A percentile compares a stretch with the other conserved stretches of the same genome.
These are phyloP conservation scores for Corythucha ciliata DNA, from an alignment of 2,888 invertebrate species.

Conservation along the genomic window DNA sequence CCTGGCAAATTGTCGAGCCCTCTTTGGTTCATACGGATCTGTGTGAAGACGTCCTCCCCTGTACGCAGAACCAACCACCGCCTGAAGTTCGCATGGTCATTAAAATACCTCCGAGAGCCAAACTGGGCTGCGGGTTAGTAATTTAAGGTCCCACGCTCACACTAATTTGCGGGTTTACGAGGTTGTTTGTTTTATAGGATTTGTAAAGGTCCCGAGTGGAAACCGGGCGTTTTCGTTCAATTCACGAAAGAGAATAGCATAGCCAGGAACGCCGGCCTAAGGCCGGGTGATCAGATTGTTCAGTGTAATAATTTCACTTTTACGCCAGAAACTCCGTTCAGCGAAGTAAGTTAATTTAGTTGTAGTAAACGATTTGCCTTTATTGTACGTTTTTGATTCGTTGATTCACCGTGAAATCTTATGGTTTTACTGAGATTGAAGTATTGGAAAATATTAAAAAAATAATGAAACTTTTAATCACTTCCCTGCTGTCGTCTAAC, in stretches of 20 bases:
- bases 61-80: too few relatives aligned
- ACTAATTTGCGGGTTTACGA: neutral
- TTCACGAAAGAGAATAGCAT: slow-evolving; percentile 83
- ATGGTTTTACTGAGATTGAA: neutral
- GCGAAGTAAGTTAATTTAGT: slow-evolving; percentile 50
- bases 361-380: neutral
- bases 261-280: slow-evolving; percentile 75
- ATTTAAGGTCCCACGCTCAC: neutral
- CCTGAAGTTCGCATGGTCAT: slow-evolving; percentile 62
- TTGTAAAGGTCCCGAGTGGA: slow-evolving; percentile 76
- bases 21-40: slow-evolving; percentile 35
- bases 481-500: too few relatives aligned
- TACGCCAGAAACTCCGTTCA: slow-evolving; percentile 60
- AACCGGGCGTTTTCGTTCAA: slow-evolving; percentile 80
- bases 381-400: neutral
- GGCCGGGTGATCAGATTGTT: slow-evolving; percentile 84
- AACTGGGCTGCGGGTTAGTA: slow-evolving; percentile 71
- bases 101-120: slow-evolving; percentile 69
- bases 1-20: slow-evolving; percentile 71
- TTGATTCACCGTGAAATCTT: too few relatives aligned
- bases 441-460: too few relatives aligned
- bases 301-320: slow-evolving; percentile 68
- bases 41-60: slow-evolving; percentile 25
- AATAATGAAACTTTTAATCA: too few relatives aligned
- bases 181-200: slow-evolving; percentile 48